A percentile compares a stretch with the other conserved stretches of the same genome.
These are phyloP conservation scores for Oncorhynchus tshawytscha DNA, from an alignment of 2,113 vertebrate genomes.

Conservation along the genomic window DNA sequence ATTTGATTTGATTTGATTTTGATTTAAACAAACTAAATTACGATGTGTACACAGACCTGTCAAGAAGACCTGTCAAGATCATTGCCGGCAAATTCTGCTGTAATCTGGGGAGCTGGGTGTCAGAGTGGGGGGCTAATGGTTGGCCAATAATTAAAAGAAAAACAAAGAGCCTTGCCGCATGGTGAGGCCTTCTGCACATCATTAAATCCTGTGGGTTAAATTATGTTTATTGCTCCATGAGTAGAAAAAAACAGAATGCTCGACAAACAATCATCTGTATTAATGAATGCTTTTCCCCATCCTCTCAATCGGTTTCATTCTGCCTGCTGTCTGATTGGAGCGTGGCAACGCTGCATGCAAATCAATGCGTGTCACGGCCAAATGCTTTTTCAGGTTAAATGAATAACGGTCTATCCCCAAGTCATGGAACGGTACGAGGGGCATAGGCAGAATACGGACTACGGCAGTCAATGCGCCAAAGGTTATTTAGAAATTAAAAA, in stretches of 20 bases:
- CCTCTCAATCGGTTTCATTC: constrained; percentile 32
- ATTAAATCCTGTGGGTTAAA: constrained; percentile 57
- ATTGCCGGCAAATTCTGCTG: constrained; percentile 32
- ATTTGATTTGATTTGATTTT: too few species aligned
- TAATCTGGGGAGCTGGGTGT: constrained; percentile 42
- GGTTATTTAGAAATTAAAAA: constrained; percentile 74
- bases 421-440: constrained; percentile 1
- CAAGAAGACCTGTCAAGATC: constrained; percentile 37
- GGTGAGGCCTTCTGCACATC: constrained; percentile 37
- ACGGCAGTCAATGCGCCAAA: constrained; percentile 43
- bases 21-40: constrained; percentile 52
- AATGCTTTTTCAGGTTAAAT: constrained; percentile 34
- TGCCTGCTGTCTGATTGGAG: constrained; percentile 42
- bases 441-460: constrained; percentile 8
- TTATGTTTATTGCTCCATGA: constrained; percentile 44
- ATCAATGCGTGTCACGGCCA: constrained; percentile 41
- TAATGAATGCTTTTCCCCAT: constrained; percentile 44
- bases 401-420: neutral
- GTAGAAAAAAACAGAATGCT: constrained; percentile 15
- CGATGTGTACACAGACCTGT: constrained; percentile 22
- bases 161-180: constrained; percentile 38
- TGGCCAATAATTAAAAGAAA: constrained; percentile 56
- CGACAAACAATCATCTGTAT: constrained; percentile 30
- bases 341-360: constrained; percentile 35
- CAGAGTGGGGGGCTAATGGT: constrained; percentile 41